Percentiles rank a stretch among this genome's conserved stretches.
phyloP scores from a whole-genome alignment of 1,140 invertebrate genomes.

The Zaprionus nigranus region DNA sequence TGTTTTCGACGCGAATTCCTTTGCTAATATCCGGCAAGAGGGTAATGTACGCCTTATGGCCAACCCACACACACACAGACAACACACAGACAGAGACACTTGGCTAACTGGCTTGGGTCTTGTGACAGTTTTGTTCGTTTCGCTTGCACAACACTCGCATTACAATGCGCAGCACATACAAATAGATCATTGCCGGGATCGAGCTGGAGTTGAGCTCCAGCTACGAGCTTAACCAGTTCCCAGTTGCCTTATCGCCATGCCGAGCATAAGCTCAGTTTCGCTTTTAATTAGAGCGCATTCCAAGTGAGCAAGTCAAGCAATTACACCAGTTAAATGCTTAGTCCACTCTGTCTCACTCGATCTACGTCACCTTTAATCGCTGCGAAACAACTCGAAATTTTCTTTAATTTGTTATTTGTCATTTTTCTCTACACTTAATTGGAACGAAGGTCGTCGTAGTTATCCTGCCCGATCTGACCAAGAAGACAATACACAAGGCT shows the following conservation, averaged over 20 bases:
- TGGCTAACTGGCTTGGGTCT: constrained; percentile 31
- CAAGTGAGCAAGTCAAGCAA: constrained; percentile 45
- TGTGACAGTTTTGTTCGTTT: constrained; percentile 69
- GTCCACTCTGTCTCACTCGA: not conserved
- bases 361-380: constrained; percentile 49
- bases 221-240: not conserved
- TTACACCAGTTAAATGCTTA: constrained; percentile 47
- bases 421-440: constrained; percentile 45
- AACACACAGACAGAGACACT: not conserved
- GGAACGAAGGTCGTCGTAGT: constrained; percentile 52
- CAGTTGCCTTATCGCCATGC: constrained; percentile 41
- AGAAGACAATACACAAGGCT: not conserved
- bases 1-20: constrained; percentile 38
- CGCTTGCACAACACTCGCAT: constrained; percentile 63
- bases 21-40: constrained; percentile 47
- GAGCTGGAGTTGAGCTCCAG: not conserved
- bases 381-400: constrained; percentile 20
- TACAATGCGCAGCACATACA: constrained; percentile 22
- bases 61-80: constrained; percentile 35
- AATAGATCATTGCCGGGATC: constrained; percentile 9
- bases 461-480: constrained; percentile 3
- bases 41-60: constrained; percentile 75
- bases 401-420: constrained; percentile 20
- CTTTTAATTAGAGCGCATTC: constrained; percentile 68
- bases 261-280: constrained; percentile 53